These are phyloP conservation scores for Lethocerus indicus DNA, from an alignment of 1,140 invertebrate genomes.

Conservation along the genomic window DNA sequence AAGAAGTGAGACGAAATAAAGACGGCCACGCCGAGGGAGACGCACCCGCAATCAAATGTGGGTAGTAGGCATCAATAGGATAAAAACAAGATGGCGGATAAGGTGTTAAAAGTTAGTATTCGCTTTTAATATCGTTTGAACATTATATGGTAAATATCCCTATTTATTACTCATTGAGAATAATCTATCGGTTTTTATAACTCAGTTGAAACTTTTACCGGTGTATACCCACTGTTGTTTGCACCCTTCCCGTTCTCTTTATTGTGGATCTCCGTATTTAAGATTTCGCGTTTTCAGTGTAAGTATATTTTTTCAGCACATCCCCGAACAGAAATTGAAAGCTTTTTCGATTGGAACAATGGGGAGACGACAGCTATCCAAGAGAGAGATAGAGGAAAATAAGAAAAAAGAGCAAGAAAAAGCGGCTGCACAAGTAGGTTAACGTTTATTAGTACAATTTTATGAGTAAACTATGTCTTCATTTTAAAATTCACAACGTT, in stretches of 20 bases:
- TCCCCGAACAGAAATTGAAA: constrained; percentile 58
- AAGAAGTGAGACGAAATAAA: too few relatives aligned
- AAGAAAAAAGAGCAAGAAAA: constrained; percentile 80
- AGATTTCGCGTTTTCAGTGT: not conserved
- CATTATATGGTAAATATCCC: too few relatives aligned
- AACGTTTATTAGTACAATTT: not conserved
- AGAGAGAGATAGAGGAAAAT: constrained; percentile 73
- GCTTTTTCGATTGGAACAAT: constrained; percentile 69
- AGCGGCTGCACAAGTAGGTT: constrained; percentile 49
- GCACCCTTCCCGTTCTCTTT: not conserved
- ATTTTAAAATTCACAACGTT: too few relatives aligned
- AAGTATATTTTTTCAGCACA: constrained; percentile 30
- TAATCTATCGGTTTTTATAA: not conserved
- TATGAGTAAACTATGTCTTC: too few relatives aligned
- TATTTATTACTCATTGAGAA: not conserved
- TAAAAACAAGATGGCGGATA: constrained; percentile 48
- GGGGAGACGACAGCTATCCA: constrained; percentile 61
- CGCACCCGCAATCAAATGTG: too few relatives aligned
- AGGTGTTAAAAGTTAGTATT: constrained; percentile 13
- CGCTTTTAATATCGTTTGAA: not conserved
- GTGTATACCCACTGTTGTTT: not conserved
- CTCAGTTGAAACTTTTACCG: not conserved
- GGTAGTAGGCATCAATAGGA: too few relatives aligned
- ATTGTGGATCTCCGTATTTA: not conserved
- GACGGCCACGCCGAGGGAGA: too few relatives aligned